Evolutionary conservation across 2,113 vertebrate genomes (phyloP), one percentile per base, ranked within the genome.

Genomic region (Boleophthalmus pectinirostris): DNA sequence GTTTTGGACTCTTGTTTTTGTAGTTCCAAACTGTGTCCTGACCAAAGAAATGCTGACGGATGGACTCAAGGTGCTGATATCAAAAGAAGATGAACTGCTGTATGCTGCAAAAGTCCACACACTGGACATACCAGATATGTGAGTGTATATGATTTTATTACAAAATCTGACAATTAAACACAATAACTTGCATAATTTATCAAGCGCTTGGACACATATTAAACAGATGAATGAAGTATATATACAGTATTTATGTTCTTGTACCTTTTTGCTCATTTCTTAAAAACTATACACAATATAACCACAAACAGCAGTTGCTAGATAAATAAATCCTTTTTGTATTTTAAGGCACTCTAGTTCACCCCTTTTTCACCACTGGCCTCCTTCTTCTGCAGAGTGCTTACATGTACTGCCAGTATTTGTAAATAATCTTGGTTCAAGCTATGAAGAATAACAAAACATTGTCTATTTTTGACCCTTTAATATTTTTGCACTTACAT

Each of bases 21-120:
- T 68, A 95, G 94, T 82, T 72, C 92, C 92, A 0, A 94, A 93
- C 23, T 98, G 96, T 23, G 82, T 94, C 73, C 93, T 99, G 82
- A 94, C 93, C 81, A 97, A 96, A 90, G 95, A 96, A 23, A 93
- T 95, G 23, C 91, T 98, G 70, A 93, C 92, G 69, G 97, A 97
- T 1, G 97, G 96, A 21, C 92, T 98, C 21, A 97, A 95, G 18
- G 94, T 99, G 76, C 93, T 99, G 66, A 95, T 98, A 74, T 95
- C 95, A 73, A 98, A 98, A 87, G 96, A 98, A 70, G 97, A 98
- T 77, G 96, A 97, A 69, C 93, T 99, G 72, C 93, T 99, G 3
- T 99, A 98, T 0, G 95, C 97, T 0, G 97, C 96, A 73, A 95
- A 93, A 11, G 94, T 98, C 69, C 94, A 95, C 79, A 95, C 93